A percentile compares a stretch with the other conserved stretches of the same genome.
Evolutionary conservation across 2,888 invertebrate species (phyloP).

Genomic region (Odontomyia ornata): DNA sequence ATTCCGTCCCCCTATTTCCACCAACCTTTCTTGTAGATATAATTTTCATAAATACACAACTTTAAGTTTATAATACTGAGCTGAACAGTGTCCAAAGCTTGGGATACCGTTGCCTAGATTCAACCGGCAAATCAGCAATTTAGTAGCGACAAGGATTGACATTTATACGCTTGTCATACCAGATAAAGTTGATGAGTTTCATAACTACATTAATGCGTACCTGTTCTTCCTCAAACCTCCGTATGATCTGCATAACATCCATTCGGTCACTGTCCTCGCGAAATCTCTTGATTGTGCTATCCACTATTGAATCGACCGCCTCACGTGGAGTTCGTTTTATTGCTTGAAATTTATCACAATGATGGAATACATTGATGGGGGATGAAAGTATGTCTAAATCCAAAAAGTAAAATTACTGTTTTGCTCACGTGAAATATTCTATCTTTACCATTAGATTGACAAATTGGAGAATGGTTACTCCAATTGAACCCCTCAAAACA

Average conservation of each 20-base stretch:
- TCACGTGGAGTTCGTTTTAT: constrained; percentile 50
- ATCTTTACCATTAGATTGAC: constrained; percentile 40
- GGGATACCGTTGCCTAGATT: too few species aligned
- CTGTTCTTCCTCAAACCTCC: constrained; percentile 55
- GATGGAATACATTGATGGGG: constrained; percentile 12
- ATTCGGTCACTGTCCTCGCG: constrained; percentile 53
- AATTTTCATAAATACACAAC: too few species aligned
- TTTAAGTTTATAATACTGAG: too few species aligned
- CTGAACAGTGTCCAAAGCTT: too few species aligned
- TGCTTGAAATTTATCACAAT: constrained; percentile 50
- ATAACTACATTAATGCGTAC: too few species aligned
- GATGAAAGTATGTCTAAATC: neutral
- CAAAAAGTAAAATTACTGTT: neutral
- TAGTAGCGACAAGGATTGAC: too few species aligned
- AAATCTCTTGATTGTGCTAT: constrained; percentile 51
- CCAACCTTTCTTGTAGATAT: too few species aligned
- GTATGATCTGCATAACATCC: constrained; percentile 53
- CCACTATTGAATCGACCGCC: constrained; percentile 8
- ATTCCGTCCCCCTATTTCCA: too few species aligned
- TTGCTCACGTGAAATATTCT: neutral
- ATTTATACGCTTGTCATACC: too few species aligned
- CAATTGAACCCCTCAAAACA: constrained; percentile 33
- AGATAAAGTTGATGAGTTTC: too few species aligned
- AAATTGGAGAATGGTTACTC: constrained; percentile 48
- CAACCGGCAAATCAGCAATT: too few species aligned